phyloP scores from a whole-genome alignment of 2,113 vertebrate species.

The Ornithorhynchus anatinus region DNA sequence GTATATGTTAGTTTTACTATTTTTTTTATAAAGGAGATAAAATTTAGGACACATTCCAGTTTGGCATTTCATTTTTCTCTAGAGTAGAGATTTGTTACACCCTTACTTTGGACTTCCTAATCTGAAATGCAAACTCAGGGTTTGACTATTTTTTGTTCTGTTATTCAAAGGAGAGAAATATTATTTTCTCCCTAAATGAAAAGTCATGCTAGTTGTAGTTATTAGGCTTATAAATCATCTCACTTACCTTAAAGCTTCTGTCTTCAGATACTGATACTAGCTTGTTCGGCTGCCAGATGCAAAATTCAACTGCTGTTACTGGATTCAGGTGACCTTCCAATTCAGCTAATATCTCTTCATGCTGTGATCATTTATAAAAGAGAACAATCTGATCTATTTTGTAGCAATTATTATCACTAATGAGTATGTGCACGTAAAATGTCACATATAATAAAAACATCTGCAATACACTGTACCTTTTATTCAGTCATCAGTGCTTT shows the following conservation, averaged over 20 bases:
- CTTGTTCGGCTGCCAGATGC: conserved; percentile 72
- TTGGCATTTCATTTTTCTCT: too few species aligned
- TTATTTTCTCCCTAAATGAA: neutral
- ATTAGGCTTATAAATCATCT: neutral
- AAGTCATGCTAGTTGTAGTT: neutral
- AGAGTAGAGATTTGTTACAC: too few species aligned
- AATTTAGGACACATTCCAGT: too few species aligned
- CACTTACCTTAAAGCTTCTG: conserved; percentile 83
- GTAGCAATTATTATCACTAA: neutral
- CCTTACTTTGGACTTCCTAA: too few species aligned
- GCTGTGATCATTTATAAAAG: conserved; percentile 41
- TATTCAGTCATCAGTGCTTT: too few species aligned
- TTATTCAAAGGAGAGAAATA: neutral
- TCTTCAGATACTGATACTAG: conserved; percentile 87
- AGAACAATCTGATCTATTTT: neutral
- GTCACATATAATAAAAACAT: too few species aligned
- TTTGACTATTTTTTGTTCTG: too few species aligned
- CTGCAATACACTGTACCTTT: too few species aligned
- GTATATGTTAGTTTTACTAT: too few species aligned
- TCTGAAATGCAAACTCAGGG: too few species aligned
- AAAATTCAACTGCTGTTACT: conserved; percentile 85
- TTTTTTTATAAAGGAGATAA: too few species aligned
- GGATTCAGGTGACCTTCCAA: conserved; percentile 76
- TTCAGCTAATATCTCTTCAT: conserved; percentile 50
- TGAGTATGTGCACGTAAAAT: too few species aligned